phyloP scores from a whole-genome alignment of 2,113 vertebrate species.

The Mobula hypostoma region DNA sequence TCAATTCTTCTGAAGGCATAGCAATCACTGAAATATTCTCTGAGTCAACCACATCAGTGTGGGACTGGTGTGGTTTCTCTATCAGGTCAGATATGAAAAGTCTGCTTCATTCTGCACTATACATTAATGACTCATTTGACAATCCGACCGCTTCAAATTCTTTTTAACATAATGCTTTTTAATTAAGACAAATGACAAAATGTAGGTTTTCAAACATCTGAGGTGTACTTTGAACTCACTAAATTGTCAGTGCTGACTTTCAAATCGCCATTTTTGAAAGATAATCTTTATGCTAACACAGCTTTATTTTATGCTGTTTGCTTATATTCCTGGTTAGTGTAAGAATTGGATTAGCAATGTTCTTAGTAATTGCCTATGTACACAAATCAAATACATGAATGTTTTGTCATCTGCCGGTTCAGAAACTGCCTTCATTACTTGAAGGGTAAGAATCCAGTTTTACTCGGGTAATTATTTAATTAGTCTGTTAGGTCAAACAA shows the following conservation, averaged over 20 bases:
- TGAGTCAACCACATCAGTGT: background rate
- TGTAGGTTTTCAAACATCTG: background rate
- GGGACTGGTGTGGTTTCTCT: background rate
- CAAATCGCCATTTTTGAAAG: background rate
- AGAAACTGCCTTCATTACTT: background rate
- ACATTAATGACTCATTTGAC: background rate
- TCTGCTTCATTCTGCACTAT: background rate
- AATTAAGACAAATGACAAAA: background rate
- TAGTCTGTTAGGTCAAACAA: background rate
- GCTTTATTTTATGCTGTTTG: background rate
- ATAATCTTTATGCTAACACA: no score
- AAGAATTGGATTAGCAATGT: background rate
- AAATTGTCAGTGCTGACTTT: background rate
- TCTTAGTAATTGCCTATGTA: background rate
- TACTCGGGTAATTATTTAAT: background rate
- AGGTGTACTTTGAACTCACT: background rate
- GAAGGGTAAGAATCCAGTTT: background rate
- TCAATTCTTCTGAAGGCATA: background rate
- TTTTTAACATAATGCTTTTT: background rate
- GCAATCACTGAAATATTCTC: background rate
- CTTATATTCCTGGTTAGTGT: background rate
- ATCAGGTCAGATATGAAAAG: background rate
- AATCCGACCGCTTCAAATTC: background rate
- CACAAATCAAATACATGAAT: background rate
- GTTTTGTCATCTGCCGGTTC: background rate